phyloP scores from a whole-genome alignment of 2,888 invertebrate species.

The Macrophya annulata region DNA sequence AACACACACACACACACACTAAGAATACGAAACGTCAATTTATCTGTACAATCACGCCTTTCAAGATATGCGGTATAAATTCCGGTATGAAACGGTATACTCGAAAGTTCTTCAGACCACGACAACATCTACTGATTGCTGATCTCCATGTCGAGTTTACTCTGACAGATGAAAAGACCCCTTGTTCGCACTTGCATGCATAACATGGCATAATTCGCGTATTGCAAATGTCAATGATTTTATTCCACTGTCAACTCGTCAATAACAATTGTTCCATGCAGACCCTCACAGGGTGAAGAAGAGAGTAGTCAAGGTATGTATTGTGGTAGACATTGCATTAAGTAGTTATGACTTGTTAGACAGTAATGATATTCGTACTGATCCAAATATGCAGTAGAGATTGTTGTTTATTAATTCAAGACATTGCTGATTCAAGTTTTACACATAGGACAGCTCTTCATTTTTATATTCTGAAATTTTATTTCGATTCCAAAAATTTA shows the following conservation, averaged over 20 bases:
- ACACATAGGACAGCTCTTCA: not conserved
- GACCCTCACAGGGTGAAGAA: not conserved
- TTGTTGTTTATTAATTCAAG: not conserved
- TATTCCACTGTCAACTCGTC: conserved; percentile 5
- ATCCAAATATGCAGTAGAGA: not conserved
- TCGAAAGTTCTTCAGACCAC: not conserved
- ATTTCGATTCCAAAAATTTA: not conserved
- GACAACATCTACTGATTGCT: not conserved
- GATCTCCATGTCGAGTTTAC: not conserved
- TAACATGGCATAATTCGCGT: not conserved
- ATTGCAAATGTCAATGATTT: not conserved
- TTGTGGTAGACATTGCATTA: not conserved
- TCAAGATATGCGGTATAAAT: not conserved
- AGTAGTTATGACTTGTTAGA: not conserved
- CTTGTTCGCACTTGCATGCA: not conserved
- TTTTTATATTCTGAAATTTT: not conserved
- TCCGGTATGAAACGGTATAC: conserved; percentile 2
- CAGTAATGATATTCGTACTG: not conserved
- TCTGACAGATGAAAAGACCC: not conserved
- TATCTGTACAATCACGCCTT: not conserved
- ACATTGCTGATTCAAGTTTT: not conserved
- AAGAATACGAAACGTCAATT: not conserved
- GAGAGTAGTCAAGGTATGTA: not conserved
- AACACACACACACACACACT: not conserved
- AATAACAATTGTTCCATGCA: not conserved